These are phyloP conservation scores for Trididemnum miniatum DNA, from an alignment of 23 tunicate genomes.

Conservation along the genomic window DNA sequence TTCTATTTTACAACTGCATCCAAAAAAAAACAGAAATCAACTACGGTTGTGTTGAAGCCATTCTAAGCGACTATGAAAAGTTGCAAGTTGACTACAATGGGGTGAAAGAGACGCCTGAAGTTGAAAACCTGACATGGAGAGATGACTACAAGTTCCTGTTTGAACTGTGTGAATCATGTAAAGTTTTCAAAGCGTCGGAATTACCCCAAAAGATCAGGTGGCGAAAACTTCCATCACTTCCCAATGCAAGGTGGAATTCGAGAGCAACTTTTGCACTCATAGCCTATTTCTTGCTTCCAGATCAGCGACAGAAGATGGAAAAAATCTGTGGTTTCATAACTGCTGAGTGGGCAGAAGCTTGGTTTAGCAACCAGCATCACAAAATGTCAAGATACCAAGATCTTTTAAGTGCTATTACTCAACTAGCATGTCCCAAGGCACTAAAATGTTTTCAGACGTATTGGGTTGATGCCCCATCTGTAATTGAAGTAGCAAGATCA, in stretches of 20 bases:
- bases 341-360: background rate
- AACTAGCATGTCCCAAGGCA: background rate
- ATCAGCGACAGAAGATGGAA: background rate
- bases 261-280: background rate
- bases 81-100: background rate
- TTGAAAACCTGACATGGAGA: background rate
- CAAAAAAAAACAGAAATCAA: background rate
- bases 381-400: background rate
- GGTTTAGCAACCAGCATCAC: background rate
- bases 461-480: background rate
- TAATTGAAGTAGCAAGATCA: background rate
- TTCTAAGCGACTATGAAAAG: constrained; percentile 1
- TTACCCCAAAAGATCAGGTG: background rate
- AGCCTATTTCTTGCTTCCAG: background rate
- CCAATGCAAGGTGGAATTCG: background rate
- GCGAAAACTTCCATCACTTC: background rate
- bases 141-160: background rate
- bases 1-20: background rate
- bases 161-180: background rate
- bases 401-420: background rate
- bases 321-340: background rate
- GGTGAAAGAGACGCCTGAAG: background rate
- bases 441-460: background rate
- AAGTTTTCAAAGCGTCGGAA: background rate
- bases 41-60: background rate